phyloP scores from a whole-genome alignment of 2,888 invertebrate genomes.

The Drosophila anomalata region DNA sequence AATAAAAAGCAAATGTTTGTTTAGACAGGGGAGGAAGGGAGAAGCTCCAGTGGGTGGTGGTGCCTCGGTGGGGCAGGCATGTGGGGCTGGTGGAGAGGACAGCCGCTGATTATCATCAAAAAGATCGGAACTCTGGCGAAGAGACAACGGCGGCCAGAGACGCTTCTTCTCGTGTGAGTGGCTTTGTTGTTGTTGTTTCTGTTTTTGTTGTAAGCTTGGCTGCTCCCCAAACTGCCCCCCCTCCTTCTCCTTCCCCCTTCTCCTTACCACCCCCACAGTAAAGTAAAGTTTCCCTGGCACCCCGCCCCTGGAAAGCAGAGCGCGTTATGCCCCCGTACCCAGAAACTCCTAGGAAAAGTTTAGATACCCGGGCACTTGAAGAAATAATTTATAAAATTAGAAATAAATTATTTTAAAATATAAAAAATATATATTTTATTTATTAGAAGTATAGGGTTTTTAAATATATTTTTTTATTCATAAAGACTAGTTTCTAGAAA shows the following conservation, averaged over 20 bases:
- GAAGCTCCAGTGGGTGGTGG: background rate
- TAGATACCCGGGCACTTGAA: background rate
- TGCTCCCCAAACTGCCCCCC: constrained; percentile 4
- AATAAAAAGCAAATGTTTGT: constrained; percentile 44
- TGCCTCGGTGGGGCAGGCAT: background rate
- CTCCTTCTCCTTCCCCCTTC: constrained; percentile 1
- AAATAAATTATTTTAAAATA: background rate
- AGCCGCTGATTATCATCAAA: constrained; percentile 76
- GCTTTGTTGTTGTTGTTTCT: constrained; percentile 22
- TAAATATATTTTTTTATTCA: background rate
- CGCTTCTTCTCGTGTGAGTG: constrained; percentile 61
- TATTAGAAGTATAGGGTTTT: too few relatives aligned
- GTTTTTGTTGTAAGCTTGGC: constrained; percentile 23
- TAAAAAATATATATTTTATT: background rate
- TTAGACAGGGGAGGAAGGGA: constrained; percentile 14
- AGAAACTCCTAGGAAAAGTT: constrained; percentile 34
- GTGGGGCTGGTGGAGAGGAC: constrained; percentile 45
- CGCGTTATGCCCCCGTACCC: constrained; percentile 75
- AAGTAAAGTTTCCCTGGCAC: constrained; percentile 8
- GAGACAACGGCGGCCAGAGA: constrained; percentile 69
- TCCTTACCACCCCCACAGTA: background rate
- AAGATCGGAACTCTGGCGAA: constrained; percentile 69
- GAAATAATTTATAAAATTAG: background rate
- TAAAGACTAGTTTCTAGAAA: too few relatives aligned
- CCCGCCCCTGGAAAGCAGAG: constrained; percentile 56